phyloP scores from a whole-genome alignment of 64 coral and sea anemone species.

The Pachyseris speciosa region DNA sequence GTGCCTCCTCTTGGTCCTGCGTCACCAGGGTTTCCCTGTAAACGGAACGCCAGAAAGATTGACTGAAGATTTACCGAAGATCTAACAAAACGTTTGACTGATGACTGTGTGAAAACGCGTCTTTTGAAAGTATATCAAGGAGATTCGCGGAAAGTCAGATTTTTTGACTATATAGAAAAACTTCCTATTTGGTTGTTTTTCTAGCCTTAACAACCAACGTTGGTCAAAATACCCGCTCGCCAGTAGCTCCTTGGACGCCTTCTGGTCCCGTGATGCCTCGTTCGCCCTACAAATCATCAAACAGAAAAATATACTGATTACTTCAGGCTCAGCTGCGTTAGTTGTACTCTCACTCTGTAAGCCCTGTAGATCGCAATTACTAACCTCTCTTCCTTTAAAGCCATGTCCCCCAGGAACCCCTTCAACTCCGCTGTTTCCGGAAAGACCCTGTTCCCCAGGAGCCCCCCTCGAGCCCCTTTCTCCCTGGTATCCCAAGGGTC shows the following conservation, averaged over 20 bases:
- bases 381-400: constrained; percentile 33
- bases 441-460: background rate
- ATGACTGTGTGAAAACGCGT: no score
- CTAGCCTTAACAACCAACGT: background rate
- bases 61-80: no score
- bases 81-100: no score
- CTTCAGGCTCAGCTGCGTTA: no score
- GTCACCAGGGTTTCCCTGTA: background rate
- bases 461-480: constrained; percentile 4
- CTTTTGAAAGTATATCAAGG: no score
- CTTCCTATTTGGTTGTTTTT: no score
- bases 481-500: constrained; percentile 12
- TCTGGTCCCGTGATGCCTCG: background rate
- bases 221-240: background rate
- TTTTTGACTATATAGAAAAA: no score
- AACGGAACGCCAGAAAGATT: background rate
- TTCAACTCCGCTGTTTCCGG: constrained; percentile 3
- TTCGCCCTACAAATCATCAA: background rate
- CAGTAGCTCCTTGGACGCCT: background rate
- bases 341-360: no score
- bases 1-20: constrained; percentile 1
- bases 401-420: background rate
- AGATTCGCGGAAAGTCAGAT: no score
- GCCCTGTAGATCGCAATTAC: no score
- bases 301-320: background rate